A percentile compares a stretch with the other conserved stretches of the same genome.
Conservation (phyloP, 2,888 invertebrate genomes). For the Tachystola acroxantha region DNA sequence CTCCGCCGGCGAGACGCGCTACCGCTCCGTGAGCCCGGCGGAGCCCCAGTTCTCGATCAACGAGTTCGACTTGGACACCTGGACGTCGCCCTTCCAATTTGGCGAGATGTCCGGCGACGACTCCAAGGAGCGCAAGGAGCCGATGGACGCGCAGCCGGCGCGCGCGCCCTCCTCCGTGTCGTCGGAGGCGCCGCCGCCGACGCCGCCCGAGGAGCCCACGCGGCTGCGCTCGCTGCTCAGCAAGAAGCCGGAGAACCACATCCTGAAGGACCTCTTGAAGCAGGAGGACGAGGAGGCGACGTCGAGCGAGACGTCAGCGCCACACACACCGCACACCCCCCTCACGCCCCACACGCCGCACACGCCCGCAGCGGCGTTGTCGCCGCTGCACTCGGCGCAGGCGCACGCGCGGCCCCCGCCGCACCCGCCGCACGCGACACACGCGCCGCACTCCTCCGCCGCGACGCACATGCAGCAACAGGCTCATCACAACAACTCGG, state of each 20-base stretch:
- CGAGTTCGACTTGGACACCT: constrained; percentile 85
- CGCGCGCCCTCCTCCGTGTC: constrained; percentile 45
- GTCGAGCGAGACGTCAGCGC: constrained; percentile 61
- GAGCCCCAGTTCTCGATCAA: constrained; percentile 67
- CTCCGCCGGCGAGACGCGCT: constrained; percentile 54
- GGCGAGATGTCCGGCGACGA: constrained; percentile 79
- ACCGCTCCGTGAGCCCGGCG: constrained; percentile 59
- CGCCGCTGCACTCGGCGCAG: constrained; percentile 35
- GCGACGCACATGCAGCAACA: constrained; percentile 24
- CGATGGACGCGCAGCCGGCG: constrained; percentile 43
- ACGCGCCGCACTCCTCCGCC: constrained; percentile 27
- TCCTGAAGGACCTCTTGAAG: constrained; percentile 61
- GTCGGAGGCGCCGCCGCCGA: constrained; percentile 33
- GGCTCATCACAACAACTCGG: constrained; percentile 56
- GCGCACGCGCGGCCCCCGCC: constrained; percentile 26
- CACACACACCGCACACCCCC: constrained; percentile 62
- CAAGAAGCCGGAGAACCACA: constrained; percentile 66
- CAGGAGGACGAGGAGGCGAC: constrained; percentile 68
- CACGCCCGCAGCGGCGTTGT: constrained; percentile 38
- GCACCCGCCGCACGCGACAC: constrained; percentile 21
- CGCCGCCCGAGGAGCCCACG: constrained; percentile 64
- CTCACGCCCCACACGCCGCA: constrained; percentile 42
- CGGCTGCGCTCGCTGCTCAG: constrained; percentile 80
- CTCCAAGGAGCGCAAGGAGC: constrained; percentile 67
- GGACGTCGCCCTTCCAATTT: constrained; percentile 77